Evolutionary conservation across 2,113 vertebrate species (phyloP).

Genomic region (Pseudonaja textilis): DNA sequence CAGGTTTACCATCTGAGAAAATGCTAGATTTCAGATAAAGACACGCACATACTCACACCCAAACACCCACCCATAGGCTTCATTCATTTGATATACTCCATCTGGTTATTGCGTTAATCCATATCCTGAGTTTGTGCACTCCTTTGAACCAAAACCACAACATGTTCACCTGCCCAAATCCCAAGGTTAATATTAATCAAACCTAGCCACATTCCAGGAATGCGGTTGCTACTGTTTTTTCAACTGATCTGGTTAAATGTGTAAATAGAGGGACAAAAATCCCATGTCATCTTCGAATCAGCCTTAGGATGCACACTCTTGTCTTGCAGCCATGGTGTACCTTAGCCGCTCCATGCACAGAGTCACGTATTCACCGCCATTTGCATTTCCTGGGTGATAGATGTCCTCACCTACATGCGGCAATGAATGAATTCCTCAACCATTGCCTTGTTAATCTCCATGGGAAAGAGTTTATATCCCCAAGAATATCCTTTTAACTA

Average conservation of each 20-base stretch:
- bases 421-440: constrained; percentile 6
- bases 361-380: not conserved
- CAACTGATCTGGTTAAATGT: not conserved
- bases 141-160: not conserved
- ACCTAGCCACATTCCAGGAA: not conserved
- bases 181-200: not conserved
- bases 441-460: constrained; percentile 1
- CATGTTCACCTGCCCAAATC: not conserved
- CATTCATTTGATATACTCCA: not conserved
- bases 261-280: not conserved
- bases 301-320: not conserved
- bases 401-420: not conserved
- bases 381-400: not conserved
- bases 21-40: not conserved
- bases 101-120: not conserved
- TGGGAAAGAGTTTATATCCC: constrained; percentile 9
- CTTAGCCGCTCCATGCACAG: not conserved
- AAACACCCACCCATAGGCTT: not conserved
- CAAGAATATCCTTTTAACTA: constrained; percentile 15
- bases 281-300: not conserved
- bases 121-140: not conserved
- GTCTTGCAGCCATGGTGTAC: not conserved
- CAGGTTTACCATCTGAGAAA: not conserved
- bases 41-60: not conserved
- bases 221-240: not conserved